Conservation (phyloP, 2,888 invertebrate species). For the Amitus sp. region DNA sequence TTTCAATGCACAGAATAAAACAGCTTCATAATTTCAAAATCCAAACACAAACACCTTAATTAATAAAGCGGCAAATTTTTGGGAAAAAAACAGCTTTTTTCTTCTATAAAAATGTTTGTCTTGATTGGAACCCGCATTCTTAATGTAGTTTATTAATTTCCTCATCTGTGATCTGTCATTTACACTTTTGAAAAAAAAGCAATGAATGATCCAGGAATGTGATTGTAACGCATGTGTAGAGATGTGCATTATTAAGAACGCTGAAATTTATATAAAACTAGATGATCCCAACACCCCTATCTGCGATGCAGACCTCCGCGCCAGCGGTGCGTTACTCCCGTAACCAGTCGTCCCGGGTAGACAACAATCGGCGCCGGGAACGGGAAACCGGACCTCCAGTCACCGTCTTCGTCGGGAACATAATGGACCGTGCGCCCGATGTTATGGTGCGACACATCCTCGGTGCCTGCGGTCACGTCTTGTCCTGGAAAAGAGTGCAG, state of each 20-base stretch:
- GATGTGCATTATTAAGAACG: constrained; percentile 48
- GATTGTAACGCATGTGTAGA: constrained; percentile 47
- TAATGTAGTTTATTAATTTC: no score
- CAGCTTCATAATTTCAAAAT: no score
- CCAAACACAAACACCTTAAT: no score
- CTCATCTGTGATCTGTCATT: no score
- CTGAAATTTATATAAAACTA: constrained; percentile 53
- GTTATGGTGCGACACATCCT: constrained; percentile 93
- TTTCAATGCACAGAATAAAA: no score
- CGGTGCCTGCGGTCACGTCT: constrained; percentile 91
- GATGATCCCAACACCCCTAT: constrained; percentile 67
- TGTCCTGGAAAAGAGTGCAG: constrained; percentile 97
- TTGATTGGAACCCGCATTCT: no score
- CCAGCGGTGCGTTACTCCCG: constrained; percentile 60
- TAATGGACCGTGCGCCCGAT: constrained; percentile 94
- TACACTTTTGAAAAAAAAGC: not conserved
- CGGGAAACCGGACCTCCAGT: constrained; percentile 81
- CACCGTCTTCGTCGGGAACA: constrained; percentile 98
- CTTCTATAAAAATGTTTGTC: no score
- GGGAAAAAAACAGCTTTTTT: no score
- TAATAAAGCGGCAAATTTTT: no score
- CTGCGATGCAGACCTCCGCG: constrained; percentile 64
- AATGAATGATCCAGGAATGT: not conserved
- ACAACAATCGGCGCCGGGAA: constrained; percentile 58
- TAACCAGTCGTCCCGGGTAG: constrained; percentile 59